Evolutionary conservation across 1,140 invertebrate species (phyloP).

Genomic region (Drosophila nigromelanica): DNA sequence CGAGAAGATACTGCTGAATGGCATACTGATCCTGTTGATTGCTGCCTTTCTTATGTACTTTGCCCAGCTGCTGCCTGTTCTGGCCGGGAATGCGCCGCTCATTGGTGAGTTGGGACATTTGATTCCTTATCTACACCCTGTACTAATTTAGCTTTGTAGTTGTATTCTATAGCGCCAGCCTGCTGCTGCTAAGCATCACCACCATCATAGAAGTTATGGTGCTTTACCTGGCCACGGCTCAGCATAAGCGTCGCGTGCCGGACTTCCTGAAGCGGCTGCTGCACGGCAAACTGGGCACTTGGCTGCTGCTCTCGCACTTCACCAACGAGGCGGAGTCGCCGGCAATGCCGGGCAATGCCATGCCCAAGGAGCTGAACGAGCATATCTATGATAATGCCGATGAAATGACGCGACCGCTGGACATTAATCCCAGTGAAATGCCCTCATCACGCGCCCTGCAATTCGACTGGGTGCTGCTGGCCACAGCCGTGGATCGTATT

Average conservation of each 20-base stretch:
- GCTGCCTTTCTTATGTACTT: constrained; percentile 88
- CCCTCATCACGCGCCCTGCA: constrained; percentile 83
- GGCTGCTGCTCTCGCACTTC: constrained; percentile 84
- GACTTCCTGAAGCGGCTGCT: constrained; percentile 85
- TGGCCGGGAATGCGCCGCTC: constrained; percentile 87
- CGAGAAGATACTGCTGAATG: constrained; percentile 87
- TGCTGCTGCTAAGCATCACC: constrained; percentile 87
- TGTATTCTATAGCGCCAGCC: constrained; percentile 85
- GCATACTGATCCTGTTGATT: constrained; percentile 86
- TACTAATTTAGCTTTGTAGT: constrained; percentile 54
- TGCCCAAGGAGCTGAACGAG: constrained; percentile 64
- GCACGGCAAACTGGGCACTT: constrained; percentile 85
- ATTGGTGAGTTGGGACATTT: constrained; percentile 85
- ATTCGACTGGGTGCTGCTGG: constrained; percentile 87
- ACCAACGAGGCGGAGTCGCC: constrained; percentile 48
- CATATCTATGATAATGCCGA: constrained; percentile 83
- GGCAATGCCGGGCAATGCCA: constrained; percentile 35
- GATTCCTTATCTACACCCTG: no score
- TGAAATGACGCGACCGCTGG: constrained; percentile 64
- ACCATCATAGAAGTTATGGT: constrained; percentile 87
- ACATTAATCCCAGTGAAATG: constrained; percentile 80
- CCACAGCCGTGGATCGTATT: constrained; percentile 87
- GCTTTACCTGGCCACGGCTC: constrained; percentile 85
- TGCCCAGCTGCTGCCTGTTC: constrained; percentile 86
- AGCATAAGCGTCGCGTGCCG: constrained; percentile 85